Conservation (phyloP, 2,797 vertebrate species). For the Tenualosa thibaudeaui region DNA sequence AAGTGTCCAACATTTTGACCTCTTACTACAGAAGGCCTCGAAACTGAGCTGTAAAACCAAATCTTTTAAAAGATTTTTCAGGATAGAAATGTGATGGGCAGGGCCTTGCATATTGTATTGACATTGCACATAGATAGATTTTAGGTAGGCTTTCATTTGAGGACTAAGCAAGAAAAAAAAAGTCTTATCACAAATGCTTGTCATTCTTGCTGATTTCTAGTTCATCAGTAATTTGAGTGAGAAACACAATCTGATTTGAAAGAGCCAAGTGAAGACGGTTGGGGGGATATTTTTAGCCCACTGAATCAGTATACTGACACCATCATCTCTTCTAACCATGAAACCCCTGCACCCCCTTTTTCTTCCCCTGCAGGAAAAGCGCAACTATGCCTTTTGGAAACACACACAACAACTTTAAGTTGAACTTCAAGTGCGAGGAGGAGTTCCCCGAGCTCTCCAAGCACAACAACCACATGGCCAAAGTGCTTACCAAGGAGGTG, state of each 20-base stretch:
- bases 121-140: not conserved
- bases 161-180: not conserved
- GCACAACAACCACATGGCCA: constrained; percentile 99
- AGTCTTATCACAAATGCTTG: not conserved
- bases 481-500: constrained; percentile 79
- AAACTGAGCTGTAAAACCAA: not conserved
- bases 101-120: no score
- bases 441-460: constrained; percentile 86
- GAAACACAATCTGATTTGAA: not conserved
- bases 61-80: no score
- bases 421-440: constrained; percentile 84
- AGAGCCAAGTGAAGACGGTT: not conserved
- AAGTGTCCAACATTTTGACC: not conserved
- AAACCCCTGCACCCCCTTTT: not conserved
- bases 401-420: constrained; percentile 95
- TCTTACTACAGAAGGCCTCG: not conserved
- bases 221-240: not conserved
- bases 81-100: no score
- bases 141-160: not conserved
- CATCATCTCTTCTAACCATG: not conserved
- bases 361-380: constrained; percentile 62
- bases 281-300: constrained; percentile 6
- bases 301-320: not conserved
- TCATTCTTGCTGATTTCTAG: not conserved
- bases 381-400: constrained; percentile 92